These are phyloP conservation scores for Amphiprion ocellaris DNA, from an alignment of 2,113 vertebrate species.

Conservation along the genomic window DNA sequence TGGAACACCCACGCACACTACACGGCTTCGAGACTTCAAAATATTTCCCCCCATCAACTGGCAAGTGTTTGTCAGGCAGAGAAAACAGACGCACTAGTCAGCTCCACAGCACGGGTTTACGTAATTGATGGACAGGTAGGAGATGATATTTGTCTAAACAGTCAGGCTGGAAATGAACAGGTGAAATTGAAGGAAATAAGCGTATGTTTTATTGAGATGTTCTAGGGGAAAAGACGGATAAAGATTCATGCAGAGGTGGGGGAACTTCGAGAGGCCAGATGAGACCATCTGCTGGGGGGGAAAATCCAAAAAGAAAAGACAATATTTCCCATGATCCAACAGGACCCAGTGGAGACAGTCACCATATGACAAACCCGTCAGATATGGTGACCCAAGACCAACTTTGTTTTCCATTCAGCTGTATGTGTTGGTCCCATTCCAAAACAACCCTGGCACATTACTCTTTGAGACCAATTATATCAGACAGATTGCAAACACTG, in stretches of 20 bases:
- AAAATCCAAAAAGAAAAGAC: conserved; percentile 49
- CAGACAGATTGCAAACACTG: conserved; percentile 36
- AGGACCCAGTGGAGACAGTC: conserved; percentile 35
- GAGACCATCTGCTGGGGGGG: conserved; percentile 57
- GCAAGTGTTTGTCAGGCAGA: conserved; percentile 47
- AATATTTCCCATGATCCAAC: conserved; percentile 52
- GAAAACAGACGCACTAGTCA: conserved; percentile 28
- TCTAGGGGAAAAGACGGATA: not conserved
- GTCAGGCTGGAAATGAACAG: conserved; percentile 31
- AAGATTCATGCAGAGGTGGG: conserved; percentile 28
- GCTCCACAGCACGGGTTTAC: conserved; percentile 1
- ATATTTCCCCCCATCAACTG: conserved; percentile 44
- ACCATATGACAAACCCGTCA: conserved; percentile 28
- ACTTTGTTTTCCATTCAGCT: conserved; percentile 26
- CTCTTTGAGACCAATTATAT: conserved; percentile 55
- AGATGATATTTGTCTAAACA: conserved; percentile 42
- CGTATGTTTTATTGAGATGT: conserved; percentile 40
- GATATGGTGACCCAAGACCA: conserved; percentile 24
- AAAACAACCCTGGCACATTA: conserved; percentile 28
- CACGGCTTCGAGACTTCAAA: conserved; percentile 50
- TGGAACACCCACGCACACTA: conserved; percentile 61
- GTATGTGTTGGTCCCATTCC: not conserved
- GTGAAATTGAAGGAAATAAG: conserved; percentile 49
- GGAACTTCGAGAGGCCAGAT: conserved; percentile 51
- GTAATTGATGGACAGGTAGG: conserved; percentile 29